Conservation (phyloP, 2,888 invertebrate species). For the Rhamphomyia laevipes region DNA sequence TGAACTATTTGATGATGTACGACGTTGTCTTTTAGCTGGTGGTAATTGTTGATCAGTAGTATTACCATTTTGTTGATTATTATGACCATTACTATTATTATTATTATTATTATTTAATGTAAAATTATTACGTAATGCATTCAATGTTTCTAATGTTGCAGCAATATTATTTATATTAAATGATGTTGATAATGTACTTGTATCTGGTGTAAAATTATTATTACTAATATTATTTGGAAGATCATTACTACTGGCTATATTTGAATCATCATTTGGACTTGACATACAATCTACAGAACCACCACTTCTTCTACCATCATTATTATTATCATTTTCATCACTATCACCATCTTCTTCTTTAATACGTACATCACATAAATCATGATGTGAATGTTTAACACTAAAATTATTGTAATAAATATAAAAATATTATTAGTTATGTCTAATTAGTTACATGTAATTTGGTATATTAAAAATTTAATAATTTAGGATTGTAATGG, state of each 20-base stretch:
- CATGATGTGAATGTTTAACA: neutral
- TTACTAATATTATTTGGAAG: conserved; percentile 7
- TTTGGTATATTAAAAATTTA: no score
- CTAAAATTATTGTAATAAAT: neutral
- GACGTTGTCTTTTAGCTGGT: conserved; percentile 25
- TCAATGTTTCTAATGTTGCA: conserved; percentile 34
- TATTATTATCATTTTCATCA: conserved; percentile 7
- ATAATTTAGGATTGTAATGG: no score
- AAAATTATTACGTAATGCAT: conserved; percentile 27
- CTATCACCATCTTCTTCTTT: conserved; percentile 5
- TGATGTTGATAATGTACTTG: conserved; percentile 11
- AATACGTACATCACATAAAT: conserved; percentile 5
- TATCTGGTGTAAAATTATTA: conserved; percentile 25
- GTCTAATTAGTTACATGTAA: no score
- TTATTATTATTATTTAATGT: conserved; percentile 1
- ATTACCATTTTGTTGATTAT: conserved; percentile 17
- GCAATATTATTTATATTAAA: conserved; percentile 37
- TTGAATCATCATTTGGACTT: conserved; percentile 13
- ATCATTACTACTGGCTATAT: conserved; percentile 11
- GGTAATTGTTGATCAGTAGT: conserved; percentile 24
- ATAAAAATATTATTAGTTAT: no score
- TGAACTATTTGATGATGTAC: conserved; percentile 20
- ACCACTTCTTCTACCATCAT: conserved; percentile 16
- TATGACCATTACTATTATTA: neutral
- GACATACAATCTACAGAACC: conserved; percentile 11